Evolutionary conservation across 2,797 vertebrate genomes (phyloP), one percentile per base, ranked within the genome.

Genomic region (Calcarius lapponicus): DNA sequence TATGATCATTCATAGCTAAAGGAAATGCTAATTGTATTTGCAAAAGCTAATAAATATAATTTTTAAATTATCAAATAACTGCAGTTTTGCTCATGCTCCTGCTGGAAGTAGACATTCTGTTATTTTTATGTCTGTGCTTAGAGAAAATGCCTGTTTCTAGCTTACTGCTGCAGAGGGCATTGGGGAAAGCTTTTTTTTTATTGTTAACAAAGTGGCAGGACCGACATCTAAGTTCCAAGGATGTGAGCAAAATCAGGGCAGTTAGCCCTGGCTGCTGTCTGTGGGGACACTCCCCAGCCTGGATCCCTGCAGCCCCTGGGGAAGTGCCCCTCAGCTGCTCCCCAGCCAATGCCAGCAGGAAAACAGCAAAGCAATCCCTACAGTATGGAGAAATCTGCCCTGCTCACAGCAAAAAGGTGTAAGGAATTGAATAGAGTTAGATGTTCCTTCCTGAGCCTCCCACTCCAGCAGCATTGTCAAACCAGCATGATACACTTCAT

Each of bases 391-490:
- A 57, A 69, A 60, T 36, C 28, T n/a, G 14, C 10, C 29, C 1
- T 0, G 2, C 15, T 65, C 1, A 0, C 17, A 16, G 25, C 22
- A 31, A 60, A 73, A 32, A 17, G 3, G 20, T 6, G 26, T 19
- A 26, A 85, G 29, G 29, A 21, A 26, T 26, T 21, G 13, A 47
- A 32, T 12, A 32, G 17, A 3, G 5, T 53, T 74, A 25, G 1
- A 0, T 42, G 5, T 22, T 45, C 13, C 6, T 73, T 58, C 7
- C 4, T 38, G 13, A 62, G 26, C 21, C 50, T 62, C 14, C 18
- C 0, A 0, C 17, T 67, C 65, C 3, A 4, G 16, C 4, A 9
- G 42, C 2, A 2, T 22, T 36, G 29, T 24, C 22, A 60, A 60
- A 67, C 4, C 48, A 43, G 18, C 26, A 36, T 48, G 20, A 48